Conservation (phyloP, 2,797 vertebrate species). For the Arnoldichthys spilopterus region DNA sequence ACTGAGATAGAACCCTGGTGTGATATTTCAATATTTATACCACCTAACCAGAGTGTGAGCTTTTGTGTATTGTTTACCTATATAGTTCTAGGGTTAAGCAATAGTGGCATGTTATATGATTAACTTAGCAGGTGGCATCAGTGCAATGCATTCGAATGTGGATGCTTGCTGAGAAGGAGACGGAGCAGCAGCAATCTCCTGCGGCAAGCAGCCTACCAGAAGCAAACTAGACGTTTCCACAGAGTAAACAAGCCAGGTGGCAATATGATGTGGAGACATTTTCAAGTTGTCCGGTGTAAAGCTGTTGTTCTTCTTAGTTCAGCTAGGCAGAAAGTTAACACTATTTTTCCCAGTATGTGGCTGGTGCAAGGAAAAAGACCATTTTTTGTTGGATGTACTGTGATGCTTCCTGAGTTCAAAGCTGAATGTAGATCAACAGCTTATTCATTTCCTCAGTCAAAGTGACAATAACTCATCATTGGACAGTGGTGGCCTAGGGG, state of each 20-base stretch:
- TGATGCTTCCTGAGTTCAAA: too few species aligned
- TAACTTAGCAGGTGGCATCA: slow-evolving; percentile 21
- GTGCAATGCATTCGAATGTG: neutral
- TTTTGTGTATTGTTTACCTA: slow-evolving; percentile 9
- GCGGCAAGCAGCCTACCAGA: slow-evolving; percentile 13
- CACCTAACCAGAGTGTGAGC: neutral
- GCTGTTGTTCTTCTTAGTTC: neutral
- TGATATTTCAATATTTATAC: slow-evolving; percentile 17
- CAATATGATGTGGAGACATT: slow-evolving; percentile 24
- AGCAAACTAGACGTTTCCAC: slow-evolving; percentile 11
- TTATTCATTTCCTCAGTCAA: too few species aligned
- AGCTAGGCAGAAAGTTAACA: neutral
- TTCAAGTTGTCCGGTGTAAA: slow-evolving; percentile 15
- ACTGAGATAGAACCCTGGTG: neutral
- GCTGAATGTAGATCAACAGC: too few species aligned
- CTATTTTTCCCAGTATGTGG: neutral
- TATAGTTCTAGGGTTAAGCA: neutral
- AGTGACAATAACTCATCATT: too few species aligned
- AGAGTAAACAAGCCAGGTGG: slow-evolving; percentile 22
- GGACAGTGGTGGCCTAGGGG: too few species aligned
- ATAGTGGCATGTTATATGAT: slow-evolving; percentile 13
- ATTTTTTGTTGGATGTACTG: too few species aligned
- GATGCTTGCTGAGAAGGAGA: neutral
- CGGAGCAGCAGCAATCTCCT: neutral
- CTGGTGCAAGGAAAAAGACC: too few species aligned